Evolutionary conservation across 2,113 vertebrate genomes (phyloP).

Genomic region (Ceratotherium simum): DNA sequence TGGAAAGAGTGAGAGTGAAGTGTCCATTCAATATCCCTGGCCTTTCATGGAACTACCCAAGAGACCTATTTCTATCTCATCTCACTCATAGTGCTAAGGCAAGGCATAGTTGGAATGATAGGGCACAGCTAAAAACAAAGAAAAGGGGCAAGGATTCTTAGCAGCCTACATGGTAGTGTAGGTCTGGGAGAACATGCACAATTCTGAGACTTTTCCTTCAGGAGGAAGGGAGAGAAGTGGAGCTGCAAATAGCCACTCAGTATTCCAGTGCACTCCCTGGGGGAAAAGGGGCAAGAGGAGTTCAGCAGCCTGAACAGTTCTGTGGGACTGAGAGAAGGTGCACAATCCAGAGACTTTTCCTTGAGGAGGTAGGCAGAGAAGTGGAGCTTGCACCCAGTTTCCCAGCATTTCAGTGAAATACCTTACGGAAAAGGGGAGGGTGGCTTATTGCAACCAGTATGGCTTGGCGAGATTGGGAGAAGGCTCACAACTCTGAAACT

Average conservation of each 20-base stretch:
- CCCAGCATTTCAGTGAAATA: neutral
- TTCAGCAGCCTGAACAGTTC: neutral
- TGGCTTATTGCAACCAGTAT: neutral
- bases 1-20: neutral
- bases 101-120: neutral
- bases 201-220: neutral
- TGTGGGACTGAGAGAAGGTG: neutral
- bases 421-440: neutral
- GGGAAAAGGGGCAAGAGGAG: neutral
- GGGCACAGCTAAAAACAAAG: neutral
- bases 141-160: neutral
- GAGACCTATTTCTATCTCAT: neutral
- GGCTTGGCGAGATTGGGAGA: neutral
- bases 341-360: neutral
- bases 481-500: neutral
- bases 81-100: neutral
- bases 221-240: neutral
- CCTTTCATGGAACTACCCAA: neutral
- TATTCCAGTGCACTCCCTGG: neutral
- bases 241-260: neutral
- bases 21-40: neutral
- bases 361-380: neutral
- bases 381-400: neutral
- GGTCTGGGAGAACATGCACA: neutral
- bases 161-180: neutral